These are phyloP conservation scores for Chelon auratus DNA, from an alignment of 2,797 vertebrate species.

Conservation along the genomic window DNA sequence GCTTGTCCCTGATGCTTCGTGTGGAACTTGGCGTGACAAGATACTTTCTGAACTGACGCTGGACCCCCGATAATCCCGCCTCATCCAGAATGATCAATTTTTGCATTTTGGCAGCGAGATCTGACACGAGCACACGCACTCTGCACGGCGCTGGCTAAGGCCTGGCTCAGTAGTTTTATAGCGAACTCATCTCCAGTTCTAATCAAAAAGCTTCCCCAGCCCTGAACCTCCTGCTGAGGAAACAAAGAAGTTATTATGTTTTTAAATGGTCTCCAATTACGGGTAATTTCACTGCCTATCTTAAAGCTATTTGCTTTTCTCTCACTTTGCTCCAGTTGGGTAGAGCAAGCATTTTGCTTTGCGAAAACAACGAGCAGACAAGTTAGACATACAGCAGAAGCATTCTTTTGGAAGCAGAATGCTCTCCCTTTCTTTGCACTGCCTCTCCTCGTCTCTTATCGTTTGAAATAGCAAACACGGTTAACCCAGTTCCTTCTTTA, in stretches of 20 bases:
- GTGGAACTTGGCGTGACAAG: slow-evolving; percentile 46
- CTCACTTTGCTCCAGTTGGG: slow-evolving; percentile 67
- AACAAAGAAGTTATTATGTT: slow-evolving; percentile 82
- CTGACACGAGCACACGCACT: slow-evolving; percentile 38
- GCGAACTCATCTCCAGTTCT: slow-evolving; percentile 78
- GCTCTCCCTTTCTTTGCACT: slow-evolving; percentile 26
- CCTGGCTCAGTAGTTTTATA: slow-evolving; percentile 77
- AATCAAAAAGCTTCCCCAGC: slow-evolving; percentile 80
- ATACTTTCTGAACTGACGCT: slow-evolving; percentile 45
- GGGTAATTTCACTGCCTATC: slow-evolving; percentile 78
- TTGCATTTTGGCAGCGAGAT: slow-evolving; percentile 51
- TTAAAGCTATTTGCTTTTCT: slow-evolving; percentile 80
- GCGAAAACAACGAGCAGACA: slow-evolving; percentile 54
- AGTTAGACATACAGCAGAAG: slow-evolving; percentile 63
- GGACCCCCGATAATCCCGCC: slow-evolving; percentile 56
- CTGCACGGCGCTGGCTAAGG: slow-evolving; percentile 47
- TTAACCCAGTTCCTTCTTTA: slow-evolving; percentile 68
- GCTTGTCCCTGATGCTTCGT: slow-evolving; percentile 50
- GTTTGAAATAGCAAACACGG: slow-evolving; percentile 59
- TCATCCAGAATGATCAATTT: slow-evolving; percentile 59
- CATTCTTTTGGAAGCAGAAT: slow-evolving; percentile 47
- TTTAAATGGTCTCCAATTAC: slow-evolving; percentile 84
- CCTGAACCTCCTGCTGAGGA: slow-evolving; percentile 77
- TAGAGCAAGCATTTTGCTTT: slow-evolving; percentile 60
- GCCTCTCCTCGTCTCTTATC: slow-evolving; percentile 57